Conservation (phyloP, 2,888 invertebrate genomes). For the Agrilus cyanescens region DNA sequence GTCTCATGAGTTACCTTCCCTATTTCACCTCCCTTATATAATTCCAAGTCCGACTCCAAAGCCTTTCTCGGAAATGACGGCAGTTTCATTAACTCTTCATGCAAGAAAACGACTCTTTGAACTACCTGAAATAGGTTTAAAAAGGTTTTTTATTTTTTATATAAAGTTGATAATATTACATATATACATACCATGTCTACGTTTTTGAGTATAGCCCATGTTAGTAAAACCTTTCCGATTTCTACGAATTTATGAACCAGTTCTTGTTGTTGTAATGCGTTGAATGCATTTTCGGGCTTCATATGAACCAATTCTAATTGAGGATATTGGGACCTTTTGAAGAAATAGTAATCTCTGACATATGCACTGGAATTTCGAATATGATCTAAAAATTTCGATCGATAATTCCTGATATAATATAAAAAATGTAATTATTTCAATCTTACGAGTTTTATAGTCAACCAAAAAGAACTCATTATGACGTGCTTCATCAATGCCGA, state of each 20-base stretch:
- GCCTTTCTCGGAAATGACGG: conserved; percentile 98
- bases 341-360: conserved; percentile 76
- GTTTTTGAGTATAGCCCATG: conserved; percentile 86
- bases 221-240: conserved; percentile 86
- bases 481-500: conserved; percentile 84
- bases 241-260: conserved; percentile 90
- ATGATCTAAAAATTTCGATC: conserved; percentile 55
- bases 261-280: conserved; percentile 82
- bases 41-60: conserved; percentile 87
- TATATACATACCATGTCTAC: conserved; percentile 70
- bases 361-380: conserved; percentile 92
- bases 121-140: conserved; percentile 55
- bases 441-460: conserved; percentile 94
- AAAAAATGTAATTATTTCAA: not conserved
- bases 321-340: conserved; percentile 87
- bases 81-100: conserved; percentile 96
- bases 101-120: conserved; percentile 93
- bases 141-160: not conserved
- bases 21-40: conserved; percentile 80
- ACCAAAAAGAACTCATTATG: conserved; percentile 90
- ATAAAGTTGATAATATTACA: not conserved
- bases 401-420: not conserved
- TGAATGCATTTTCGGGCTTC: conserved; percentile 83
- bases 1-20: conserved; percentile 52
- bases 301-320: conserved; percentile 89